phyloP scores from a whole-genome alignment of 2,113 vertebrate species.

The Oryzias celebensis region DNA sequence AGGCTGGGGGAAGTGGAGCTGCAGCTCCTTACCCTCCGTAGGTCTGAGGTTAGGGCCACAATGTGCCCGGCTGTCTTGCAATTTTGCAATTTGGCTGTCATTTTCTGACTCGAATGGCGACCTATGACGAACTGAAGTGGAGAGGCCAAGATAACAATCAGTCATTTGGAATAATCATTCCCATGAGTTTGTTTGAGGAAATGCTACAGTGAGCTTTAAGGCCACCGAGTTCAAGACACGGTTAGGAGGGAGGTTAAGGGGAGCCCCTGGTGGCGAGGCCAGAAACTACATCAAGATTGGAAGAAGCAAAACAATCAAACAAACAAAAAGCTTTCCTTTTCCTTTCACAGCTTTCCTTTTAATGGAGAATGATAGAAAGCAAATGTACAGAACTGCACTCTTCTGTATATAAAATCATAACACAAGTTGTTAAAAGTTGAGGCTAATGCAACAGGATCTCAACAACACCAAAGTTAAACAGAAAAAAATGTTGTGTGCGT shows the following conservation, averaged over 20 bases:
- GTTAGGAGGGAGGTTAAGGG: slow-evolving; percentile 51
- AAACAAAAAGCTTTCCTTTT: neutral
- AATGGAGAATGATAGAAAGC: no score
- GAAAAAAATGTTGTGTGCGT: no score
- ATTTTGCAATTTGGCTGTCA: slow-evolving; percentile 27
- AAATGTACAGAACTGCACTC: no score
- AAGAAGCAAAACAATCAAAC: neutral
- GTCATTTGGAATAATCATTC: slow-evolving; percentile 48
- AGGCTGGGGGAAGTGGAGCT: slow-evolving; percentile 16
- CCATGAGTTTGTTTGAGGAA: slow-evolving; percentile 50
- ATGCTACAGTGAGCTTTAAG: slow-evolving; percentile 37
- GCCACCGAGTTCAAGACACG: slow-evolving; percentile 37
- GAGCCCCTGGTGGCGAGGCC: slow-evolving; percentile 59
- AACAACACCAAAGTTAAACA: no score
- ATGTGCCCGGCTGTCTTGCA: slow-evolving; percentile 43
- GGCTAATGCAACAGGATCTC: no score
- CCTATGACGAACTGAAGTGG: slow-evolving; percentile 20
- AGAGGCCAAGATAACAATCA: slow-evolving; percentile 45
- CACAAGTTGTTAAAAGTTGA: no score
- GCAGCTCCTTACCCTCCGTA: slow-evolving; percentile 2
- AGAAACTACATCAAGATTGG: slow-evolving; percentile 25
- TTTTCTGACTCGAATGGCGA: slow-evolving; percentile 6
- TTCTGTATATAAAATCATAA: no score
- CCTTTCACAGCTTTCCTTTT: no score
- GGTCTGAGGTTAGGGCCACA: slow-evolving; percentile 41